Percentiles rank a stretch among this genome's conserved stretches.
Evolutionary conservation across 2,797 vertebrate species (phyloP).

Genomic region (Vespertilio murinus): DNA sequence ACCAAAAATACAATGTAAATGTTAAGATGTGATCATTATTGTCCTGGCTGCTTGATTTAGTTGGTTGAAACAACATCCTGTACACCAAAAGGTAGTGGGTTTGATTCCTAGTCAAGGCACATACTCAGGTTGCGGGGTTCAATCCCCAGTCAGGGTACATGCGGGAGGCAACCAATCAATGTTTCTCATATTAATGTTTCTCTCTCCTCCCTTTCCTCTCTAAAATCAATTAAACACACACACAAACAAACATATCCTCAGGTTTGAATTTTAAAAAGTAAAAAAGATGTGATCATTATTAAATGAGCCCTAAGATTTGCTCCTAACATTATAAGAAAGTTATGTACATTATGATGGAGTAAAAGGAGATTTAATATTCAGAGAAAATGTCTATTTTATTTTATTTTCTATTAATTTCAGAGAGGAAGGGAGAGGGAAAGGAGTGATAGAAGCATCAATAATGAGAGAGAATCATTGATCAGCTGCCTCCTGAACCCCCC

Average conservation of each 20-base stretch:
- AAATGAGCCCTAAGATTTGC: not conserved
- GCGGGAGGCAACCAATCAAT: not conserved
- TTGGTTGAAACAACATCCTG: not conserved
- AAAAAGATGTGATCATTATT: not conserved
- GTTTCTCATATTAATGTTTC: not conserved
- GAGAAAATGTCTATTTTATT: slow-evolving; percentile 22
- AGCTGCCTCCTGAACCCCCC: no score
- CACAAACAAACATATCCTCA: not conserved
- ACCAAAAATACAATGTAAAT: not conserved
- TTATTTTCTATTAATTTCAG: no score
- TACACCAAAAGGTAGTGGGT: not conserved
- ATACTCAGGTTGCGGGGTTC: no score
- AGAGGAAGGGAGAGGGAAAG: no score
- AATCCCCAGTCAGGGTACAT: not conserved
- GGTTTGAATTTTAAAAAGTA: not conserved
- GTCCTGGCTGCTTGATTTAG: not conserved
- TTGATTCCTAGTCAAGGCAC: no score
- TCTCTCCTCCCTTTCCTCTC: not conserved
- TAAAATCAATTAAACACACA: not conserved
- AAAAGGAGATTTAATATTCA: slow-evolving; percentile 35
- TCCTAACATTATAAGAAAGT: slow-evolving; percentile 11
- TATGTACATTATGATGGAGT: slow-evolving; percentile 9
- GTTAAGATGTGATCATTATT: slow-evolving; percentile 15
- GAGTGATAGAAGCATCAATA: no score
- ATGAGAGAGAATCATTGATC: no score